Conservation (phyloP, 2,888 invertebrate genomes). For the Trichacis sp. region DNA sequence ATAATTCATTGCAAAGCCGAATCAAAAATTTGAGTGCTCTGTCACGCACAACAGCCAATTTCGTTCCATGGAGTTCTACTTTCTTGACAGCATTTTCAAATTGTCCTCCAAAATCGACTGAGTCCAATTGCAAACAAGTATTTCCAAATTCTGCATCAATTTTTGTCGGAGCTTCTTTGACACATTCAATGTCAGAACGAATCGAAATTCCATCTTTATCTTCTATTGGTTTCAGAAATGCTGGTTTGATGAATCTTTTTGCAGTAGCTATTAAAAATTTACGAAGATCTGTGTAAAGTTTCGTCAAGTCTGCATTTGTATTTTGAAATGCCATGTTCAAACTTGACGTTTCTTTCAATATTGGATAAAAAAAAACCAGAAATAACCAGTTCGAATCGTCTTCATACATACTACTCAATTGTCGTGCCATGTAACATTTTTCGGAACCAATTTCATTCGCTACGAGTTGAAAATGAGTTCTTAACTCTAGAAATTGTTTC, state of each 20-base stretch:
- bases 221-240: background rate
- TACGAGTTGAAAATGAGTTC: background rate
- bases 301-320: background rate
- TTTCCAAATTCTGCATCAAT: background rate
- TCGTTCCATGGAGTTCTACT: background rate
- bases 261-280: background rate
- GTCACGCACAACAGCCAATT: background rate
- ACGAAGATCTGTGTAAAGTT: background rate
- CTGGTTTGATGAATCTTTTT: background rate
- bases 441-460: background rate
- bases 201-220: background rate
- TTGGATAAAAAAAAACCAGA: background rate
- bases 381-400: background rate
- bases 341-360: background rate
- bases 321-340: background rate
- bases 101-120: background rate
- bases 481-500: background rate
- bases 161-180: background rate
- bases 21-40: background rate
- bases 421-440: background rate
- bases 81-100: background rate
- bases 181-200: background rate
- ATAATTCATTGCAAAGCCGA: background rate
- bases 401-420: background rate
- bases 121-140: background rate